A percentile compares a stretch with the other conserved stretches of the same genome.
phyloP scores from a whole-genome alignment of 2,888 invertebrate species.

The Mimas tiliae region DNA sequence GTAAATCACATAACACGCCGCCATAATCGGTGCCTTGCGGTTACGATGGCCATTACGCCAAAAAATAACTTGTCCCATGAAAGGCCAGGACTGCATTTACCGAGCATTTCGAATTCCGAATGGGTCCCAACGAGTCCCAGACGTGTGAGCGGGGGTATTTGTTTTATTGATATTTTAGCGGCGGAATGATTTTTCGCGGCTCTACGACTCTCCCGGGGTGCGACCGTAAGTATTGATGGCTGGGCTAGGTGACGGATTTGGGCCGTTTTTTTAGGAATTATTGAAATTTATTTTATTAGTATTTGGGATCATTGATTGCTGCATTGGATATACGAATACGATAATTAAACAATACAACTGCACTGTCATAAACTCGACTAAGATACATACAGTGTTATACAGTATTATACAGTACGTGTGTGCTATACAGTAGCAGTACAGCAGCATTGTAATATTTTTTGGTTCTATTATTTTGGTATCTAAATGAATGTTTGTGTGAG shows the following conservation, averaged over 20 bases:
- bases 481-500: too few species aligned
- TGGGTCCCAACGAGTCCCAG: conserved; percentile 67
- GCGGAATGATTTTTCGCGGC: conserved; percentile 79
- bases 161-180: conserved; percentile 84
- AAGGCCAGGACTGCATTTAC: conserved; percentile 65
- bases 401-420: too few species aligned
- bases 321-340: too few species aligned
- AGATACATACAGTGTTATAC: too few species aligned
- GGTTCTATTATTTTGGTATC: too few species aligned
- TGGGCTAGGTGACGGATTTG: conserved; percentile 55
- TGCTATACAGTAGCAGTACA: too few species aligned
- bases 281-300: not conserved
- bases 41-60: conserved; percentile 60
- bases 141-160: conserved; percentile 59
- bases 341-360: too few species aligned
- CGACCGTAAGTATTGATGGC: conserved; percentile 75
- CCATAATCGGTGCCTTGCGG: conserved; percentile 56
- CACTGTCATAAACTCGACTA: too few species aligned
- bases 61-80: conserved; percentile 79
- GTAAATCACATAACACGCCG: conserved; percentile 65
- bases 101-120: conserved; percentile 69
- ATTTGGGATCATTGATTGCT: not conserved
- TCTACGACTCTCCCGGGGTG: conserved; percentile 72
- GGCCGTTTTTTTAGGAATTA: conserved; percentile 23
- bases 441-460: too few species aligned